Evolutionary conservation across 2,888 invertebrate species (phyloP).

Genomic region (Andrena bucephala): DNA sequence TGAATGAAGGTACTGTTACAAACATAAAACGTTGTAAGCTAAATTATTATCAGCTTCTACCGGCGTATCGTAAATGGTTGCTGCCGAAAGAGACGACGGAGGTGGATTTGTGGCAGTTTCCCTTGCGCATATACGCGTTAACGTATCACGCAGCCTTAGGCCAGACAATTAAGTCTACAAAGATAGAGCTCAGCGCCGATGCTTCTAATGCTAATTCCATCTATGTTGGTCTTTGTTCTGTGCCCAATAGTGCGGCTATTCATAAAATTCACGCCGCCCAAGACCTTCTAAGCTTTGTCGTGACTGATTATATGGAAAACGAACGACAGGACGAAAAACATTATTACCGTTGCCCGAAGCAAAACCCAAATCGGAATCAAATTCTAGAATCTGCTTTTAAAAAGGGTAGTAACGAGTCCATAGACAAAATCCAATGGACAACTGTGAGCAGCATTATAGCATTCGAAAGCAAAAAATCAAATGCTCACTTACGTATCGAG

Average conservation of each 20-base stretch:
- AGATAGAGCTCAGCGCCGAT: constrained; percentile 9
- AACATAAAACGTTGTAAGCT: not conserved
- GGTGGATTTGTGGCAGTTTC: constrained; percentile 18
- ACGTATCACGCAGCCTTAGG: constrained; percentile 37
- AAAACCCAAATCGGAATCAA: rapidly evolving
- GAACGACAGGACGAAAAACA: not conserved
- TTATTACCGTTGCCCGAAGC: constrained; percentile 27
- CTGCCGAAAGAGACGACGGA: rapidly evolving
- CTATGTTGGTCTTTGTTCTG: constrained; percentile 28
- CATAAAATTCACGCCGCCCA: constrained; percentile 20
- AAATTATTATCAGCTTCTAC: constrained; percentile 39
- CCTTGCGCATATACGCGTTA: constrained; percentile 23
- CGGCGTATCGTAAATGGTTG: constrained; percentile 33
- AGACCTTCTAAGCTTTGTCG: constrained; percentile 3
- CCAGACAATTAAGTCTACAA: not conserved
- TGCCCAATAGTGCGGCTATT: not conserved
- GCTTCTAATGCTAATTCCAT: not conserved
- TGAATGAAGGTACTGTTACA: rapidly evolving
- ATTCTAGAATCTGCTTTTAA: not conserved
- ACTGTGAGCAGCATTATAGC: rapidly evolving
- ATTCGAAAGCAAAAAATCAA: not conserved
- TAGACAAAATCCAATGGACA: constrained; percentile 9
- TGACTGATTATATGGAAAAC: constrained; percentile 37
- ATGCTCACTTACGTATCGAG: not conserved
- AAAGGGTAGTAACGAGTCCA: not conserved